phyloP scores from a whole-genome alignment of 2,113 vertebrate genomes.

The Gadus chalcogrammus region DNA sequence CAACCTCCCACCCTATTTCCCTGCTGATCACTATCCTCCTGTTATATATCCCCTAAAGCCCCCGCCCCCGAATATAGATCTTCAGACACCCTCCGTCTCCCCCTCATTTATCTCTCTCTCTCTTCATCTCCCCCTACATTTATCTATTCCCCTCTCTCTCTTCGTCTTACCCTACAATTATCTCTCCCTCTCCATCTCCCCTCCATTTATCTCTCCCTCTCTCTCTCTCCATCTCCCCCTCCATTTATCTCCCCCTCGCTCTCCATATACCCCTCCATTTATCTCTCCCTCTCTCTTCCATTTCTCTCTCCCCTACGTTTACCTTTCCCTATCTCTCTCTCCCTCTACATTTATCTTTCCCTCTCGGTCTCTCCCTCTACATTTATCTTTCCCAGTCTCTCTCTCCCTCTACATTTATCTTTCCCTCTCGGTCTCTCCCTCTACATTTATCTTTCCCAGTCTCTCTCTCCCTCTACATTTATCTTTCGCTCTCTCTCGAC shows the following conservation, averaged over 20 bases:
- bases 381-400: no score
- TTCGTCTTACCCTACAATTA: neutral
- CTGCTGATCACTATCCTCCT: constrained; percentile 24
- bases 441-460: neutral
- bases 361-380: neutral
- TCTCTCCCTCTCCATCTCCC: constrained; percentile 21
- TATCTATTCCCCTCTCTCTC: no score
- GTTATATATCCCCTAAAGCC: constrained; percentile 6
- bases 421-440: constrained; percentile 9
- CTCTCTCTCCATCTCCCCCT: neutral
- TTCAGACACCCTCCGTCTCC: no score
- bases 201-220: constrained; percentile 16
- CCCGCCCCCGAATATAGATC: no score
- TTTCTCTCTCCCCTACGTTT: neutral
- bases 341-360: neutral
- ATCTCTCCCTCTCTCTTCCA: neutral
- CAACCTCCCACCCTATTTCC: neutral
- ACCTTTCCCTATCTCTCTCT: constrained; percentile 11
- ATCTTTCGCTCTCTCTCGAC: neutral
- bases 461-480: neutral
- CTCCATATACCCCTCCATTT: neutral
- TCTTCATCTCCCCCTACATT: no score
- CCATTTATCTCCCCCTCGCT: neutral
- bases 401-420: neutral
- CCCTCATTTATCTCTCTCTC: no score